Evolutionary conservation across 1,140 invertebrate genomes (phyloP), one percentile per base, ranked within the genome.

Genomic region (Micrasema minimum): DNA sequence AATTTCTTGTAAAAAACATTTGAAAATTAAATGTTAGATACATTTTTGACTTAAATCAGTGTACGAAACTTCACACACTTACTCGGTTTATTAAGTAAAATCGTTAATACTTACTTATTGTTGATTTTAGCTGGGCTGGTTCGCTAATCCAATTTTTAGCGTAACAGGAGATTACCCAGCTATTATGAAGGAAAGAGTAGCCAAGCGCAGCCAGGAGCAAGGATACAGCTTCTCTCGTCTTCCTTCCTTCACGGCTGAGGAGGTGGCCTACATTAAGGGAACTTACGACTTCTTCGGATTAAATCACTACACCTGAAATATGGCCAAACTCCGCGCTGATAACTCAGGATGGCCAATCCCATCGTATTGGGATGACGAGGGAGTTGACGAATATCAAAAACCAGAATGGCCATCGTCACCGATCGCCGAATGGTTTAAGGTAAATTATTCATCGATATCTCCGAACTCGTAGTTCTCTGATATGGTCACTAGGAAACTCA

Each of bases 241-340:
- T 22, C 88, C 88, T 1, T 77, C 75, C 59, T 88, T 91, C 66
- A 85, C 87, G 9, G 16, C 75, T 0, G 80, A 82, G 51, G 89
- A 91, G 80, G 82, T 88, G 1, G 75, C 81, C 48, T 75, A 81
- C 22, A 83, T 91, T 4, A 85, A 83, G 59, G 89, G 88, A 43
- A 85, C 85, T 12, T 82, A 83, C 0, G 89, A 90, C 75, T 90
- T 89, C 80, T 85, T 89, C 45, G 88, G 88, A 20, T 69, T 90
- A 0, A 90, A 89, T 69, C 80, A 84, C 10, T 90, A 90, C 74
- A 86, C 87, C 0, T 83, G 84, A 3, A 81, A 80, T 23, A 76
- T 84, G 35, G 85, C 78, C 51, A 64, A 86, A 78, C 79, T 83
- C 71, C 73, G 79, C 64, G 76, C 78, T 14, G 53, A 85, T 64